These are phyloP conservation scores for Enteromius viviparus DNA, from an alignment of 2,797 vertebrate species.

Conservation along the genomic window DNA sequence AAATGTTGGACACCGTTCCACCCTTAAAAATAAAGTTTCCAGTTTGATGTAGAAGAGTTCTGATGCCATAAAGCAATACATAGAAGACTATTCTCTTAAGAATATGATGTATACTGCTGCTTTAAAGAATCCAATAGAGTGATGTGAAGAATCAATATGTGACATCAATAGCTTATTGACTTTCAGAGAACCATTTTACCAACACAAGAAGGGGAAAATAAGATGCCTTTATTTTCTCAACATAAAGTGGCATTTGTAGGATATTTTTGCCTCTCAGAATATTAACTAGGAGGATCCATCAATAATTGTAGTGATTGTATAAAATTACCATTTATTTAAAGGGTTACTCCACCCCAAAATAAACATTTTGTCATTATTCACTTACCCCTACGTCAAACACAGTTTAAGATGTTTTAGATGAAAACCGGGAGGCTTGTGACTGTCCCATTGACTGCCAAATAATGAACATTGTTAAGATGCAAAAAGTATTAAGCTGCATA, in stretches of 20 bases:
- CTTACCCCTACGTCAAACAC: no score
- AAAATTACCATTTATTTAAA: background rate
- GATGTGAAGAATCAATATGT: background rate
- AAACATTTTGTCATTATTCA: no score
- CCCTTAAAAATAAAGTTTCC: constrained; percentile 12
- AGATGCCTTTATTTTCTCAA: background rate
- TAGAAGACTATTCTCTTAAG: no score
- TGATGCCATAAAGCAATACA: background rate
- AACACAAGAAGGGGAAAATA: background rate
- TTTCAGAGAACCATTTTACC: background rate
- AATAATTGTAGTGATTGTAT: background rate
- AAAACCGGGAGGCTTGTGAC: no score
- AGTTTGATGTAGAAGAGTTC: background rate
- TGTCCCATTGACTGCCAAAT: no score
- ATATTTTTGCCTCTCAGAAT: background rate
- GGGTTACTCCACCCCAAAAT: no score
- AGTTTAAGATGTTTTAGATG: no score
- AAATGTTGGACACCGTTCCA: constrained; percentile 31
- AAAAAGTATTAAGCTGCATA: no score
- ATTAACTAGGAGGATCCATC: background rate
- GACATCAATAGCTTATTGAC: background rate
- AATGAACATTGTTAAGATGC: no score
- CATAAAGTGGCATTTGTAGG: background rate
- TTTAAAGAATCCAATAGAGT: constrained; percentile 4
- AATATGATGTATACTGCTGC: background rate